Conservation (phyloP, 2,113 vertebrate genomes). For the Scalopus aquaticus region DNA sequence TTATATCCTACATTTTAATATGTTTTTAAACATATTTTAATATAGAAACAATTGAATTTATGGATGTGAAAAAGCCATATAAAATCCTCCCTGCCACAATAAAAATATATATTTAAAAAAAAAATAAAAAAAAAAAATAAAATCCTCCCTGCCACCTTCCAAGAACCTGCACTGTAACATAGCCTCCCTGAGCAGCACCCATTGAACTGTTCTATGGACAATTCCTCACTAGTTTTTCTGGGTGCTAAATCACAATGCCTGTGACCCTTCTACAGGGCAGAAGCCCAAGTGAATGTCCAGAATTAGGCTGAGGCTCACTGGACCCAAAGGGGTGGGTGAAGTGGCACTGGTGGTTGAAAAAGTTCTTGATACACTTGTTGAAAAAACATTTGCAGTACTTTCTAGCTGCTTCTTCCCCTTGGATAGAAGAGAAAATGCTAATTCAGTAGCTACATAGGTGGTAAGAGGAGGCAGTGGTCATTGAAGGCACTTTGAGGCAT, state of each 20-base stretch:
- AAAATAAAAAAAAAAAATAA: too few species aligned
- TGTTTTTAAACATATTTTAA: not conserved
- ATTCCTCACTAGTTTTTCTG: not conserved
- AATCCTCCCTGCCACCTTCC: too few species aligned
- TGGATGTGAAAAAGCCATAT: not conserved
- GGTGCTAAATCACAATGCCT: not conserved
- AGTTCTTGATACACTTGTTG: not conserved
- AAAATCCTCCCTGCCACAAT: not conserved
- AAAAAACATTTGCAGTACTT: slow-evolving; percentile 2
- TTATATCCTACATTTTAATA: not conserved
- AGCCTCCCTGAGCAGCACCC: not conserved
- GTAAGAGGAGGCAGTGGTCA: not conserved
- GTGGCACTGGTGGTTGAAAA: not conserved
- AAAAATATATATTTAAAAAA: too few species aligned
- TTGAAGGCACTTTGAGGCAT: not conserved
- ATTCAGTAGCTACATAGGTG: not conserved
- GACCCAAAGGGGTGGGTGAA: not conserved
- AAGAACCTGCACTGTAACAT: not conserved
- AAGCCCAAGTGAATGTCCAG: not conserved
- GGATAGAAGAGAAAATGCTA: not conserved
- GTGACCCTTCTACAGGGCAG: not conserved
- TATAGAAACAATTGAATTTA: not conserved
- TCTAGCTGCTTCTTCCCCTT: not conserved
- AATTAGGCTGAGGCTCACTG: not conserved
- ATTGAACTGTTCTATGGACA: not conserved